phyloP scores from a whole-genome alignment of 2,113 vertebrate species.

The Malurus cyaneus region DNA sequence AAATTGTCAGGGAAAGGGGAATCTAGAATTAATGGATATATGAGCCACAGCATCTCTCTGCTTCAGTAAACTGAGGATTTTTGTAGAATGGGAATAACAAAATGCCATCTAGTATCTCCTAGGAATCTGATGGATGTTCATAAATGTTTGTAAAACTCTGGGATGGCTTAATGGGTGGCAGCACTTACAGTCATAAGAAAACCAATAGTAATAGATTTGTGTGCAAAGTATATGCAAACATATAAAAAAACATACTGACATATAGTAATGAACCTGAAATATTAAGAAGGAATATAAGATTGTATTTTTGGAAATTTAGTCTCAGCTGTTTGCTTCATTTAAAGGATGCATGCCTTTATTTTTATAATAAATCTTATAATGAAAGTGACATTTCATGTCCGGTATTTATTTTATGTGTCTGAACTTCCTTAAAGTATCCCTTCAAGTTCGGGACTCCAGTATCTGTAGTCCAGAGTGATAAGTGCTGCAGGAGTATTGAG shows the following conservation, averaged over 20 bases:
- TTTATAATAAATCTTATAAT: background rate
- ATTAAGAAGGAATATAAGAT: background rate
- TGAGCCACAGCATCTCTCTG: background rate
- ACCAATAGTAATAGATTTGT: background rate
- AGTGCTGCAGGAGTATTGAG: background rate
- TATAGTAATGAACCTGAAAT: background rate
- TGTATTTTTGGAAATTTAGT: background rate
- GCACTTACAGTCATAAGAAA: background rate
- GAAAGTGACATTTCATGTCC: background rate
- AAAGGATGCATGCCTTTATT: background rate
- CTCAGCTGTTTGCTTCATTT: background rate
- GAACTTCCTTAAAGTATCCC: background rate
- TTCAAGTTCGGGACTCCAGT: background rate
- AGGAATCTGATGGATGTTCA: background rate
- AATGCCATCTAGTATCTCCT: background rate
- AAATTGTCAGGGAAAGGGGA: background rate
- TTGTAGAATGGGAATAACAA: background rate
- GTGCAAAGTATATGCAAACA: background rate
- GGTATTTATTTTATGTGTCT: background rate
- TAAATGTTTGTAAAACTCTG: background rate
- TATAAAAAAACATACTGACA: background rate
- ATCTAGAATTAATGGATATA: background rate
- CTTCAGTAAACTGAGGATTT: background rate
- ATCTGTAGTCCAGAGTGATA: background rate
- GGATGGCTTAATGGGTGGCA: background rate